Evolutionary conservation across 2,888 invertebrate species (phyloP), one percentile per base, ranked within the genome.

Genomic region (Pomacea canaliculata): DNA sequence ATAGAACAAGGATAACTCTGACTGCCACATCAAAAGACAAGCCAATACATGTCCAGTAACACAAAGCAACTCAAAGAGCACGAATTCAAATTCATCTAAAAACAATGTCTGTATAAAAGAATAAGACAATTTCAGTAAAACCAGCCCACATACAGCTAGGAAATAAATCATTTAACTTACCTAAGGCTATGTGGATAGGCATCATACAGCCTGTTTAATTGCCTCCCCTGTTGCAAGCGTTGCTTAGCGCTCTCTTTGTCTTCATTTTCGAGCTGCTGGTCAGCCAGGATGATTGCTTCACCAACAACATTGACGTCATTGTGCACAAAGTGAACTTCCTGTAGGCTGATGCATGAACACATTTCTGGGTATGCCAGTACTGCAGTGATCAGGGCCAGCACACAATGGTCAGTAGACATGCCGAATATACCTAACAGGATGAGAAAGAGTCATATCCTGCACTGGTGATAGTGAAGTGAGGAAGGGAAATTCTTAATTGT

Each of bases 241-340:
- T 74, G 46, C 27, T 27, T 12, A 7, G 68, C 48, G 18, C 60
- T 19, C 23, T 49, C 51, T 7, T n/a, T 27, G 10, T 70, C 60
- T n/a, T 71, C 71, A 7, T 23, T 49, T 67, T 74, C 62, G 23
- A 71, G 9, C 12, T 18, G 62, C 27, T 71, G 62, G 18, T 78
- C 66, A 19, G 74, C 60, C 51, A 63, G n/a, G 8, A 78, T 66
- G 48, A 77, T 72, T n/a, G 76, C 79, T 1, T 78, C 60, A 8
- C 68, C 49, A 23, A 81, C 76, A 71, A 82, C 78, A 9, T 78
- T 68, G 8, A 46, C 16, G 62, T 79, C 78, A 69, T 68, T 81
- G 73, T 84, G 81, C 56, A 85, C 78, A 76, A 85, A 80, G 67
- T 81, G 82, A 12, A 85, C 81, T 74, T 84, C 83, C 65, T 76